Evolutionary conservation across 1,140 invertebrate species (phyloP), one percentile per base, ranked within the genome.

Genomic region (Drosophila biarmipes): DNA sequence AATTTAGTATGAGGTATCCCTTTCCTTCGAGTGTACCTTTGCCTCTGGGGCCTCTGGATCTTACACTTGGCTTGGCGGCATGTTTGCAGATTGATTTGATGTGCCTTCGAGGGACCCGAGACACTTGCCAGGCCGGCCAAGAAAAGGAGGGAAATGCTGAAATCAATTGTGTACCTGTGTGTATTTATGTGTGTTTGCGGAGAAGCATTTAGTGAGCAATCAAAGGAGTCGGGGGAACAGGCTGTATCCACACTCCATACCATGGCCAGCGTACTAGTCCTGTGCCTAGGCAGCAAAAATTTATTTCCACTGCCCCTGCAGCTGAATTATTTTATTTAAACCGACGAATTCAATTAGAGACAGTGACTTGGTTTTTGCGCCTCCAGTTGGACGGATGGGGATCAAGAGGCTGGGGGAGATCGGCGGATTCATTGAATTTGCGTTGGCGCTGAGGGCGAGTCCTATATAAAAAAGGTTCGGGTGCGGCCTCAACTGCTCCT

Each of bases 271-370:
- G 6, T 11, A 10, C 53, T 45, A 54, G 66, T 34, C 54, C 56
- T 74, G 35, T 57, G 40, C 68, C 71, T 85, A 80, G 80, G 62
- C 38, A 34, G 38, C 68, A 68, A 43, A 80, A 89, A 89, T 89
- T 84, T 89, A 89, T 89, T 67, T 90, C 10, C 74, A 73, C 61
- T 89, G 75, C 90, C 90, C 90, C 90, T 91, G 73, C 77, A 90
- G 90, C 90, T 91, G 90, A 91, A 91, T 91, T 91, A 91, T 91
- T 91, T 91, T 91, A 91, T 91, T 91, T 91, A 90, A 91, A 67
- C 82, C 90, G 90, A 90, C 90, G 90, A 91, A 91, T 91, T 91
- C 90, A 91, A 91, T 91, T 91, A 91, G 90, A 91, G 90, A 85
- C 90, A 91, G 90, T 90, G 89, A 90, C 89, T 90, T 81, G 87